Base-by-base conservation (phyloP, 2,113 vertebrate genomes). In the Hippoglossus stenolepis region DNA sequence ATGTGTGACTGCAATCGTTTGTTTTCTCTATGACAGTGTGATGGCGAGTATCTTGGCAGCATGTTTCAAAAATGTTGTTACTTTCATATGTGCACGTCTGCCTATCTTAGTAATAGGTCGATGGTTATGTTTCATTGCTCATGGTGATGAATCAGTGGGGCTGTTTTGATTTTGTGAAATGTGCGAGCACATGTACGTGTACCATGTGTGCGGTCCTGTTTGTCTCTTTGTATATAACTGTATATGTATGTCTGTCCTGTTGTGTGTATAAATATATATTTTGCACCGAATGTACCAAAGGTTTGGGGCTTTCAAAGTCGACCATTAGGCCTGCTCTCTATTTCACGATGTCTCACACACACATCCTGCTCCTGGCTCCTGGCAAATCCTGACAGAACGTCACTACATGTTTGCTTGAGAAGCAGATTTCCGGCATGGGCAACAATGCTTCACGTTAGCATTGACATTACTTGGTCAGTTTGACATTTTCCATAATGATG, bases 271-370 rank as follows among this genome's bases (percentile, higher is more conserved):
- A 87, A 88, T 88, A 92, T 91, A 91, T 92, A 92, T 94, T 93
- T 93, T 93, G 93, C 93, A 94, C 91, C 43, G 84, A 91, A 92
- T 93, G 91, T 91, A 94, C 92, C 91, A 93, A 94, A 93, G 90
- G 87, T 91, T 93, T 92, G 90, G 91, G 89, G 89, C 89, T 93
- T 89, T 87, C 91, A 81, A 84, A 88, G 83, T 85, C 78, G 71
- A 90, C 81, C 87, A 84, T 89, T 84, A 86, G 84, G 73, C 63
- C 83, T 82, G 79, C 75, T 89, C 63, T 88, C 69, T 76, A 26
- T 84, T 87, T 84, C 81, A 73, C 53, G 13, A 49, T 18, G 67
- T 91, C 79, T 21, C 75, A 84, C 80, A 75, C 69, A 75, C 78
- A 79, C 85, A 69, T 74, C 71, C 62, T 67, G 67, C 72, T 38